phyloP scores from a whole-genome alignment of 2,113 vertebrate genomes.

The Hypocryptadius cinnamomeus region DNA sequence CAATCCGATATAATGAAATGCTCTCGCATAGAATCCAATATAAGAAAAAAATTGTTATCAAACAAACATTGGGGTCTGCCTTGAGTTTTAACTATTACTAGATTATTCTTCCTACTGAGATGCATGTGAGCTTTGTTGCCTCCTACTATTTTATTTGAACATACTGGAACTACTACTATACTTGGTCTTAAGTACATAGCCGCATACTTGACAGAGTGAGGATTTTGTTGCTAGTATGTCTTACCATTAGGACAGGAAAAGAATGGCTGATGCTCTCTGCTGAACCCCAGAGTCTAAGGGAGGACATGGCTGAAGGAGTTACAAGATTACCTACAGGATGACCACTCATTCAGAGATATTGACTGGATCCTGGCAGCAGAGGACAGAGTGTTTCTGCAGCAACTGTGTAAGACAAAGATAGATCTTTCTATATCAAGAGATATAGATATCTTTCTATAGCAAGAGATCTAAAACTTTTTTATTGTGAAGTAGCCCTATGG shows the following conservation, averaged over 20 bases:
- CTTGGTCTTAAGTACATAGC: background rate
- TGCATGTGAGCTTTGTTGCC: accelerated
- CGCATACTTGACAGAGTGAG: background rate
- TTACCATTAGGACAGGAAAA: background rate
- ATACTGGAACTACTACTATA: background rate
- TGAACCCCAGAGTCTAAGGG: background rate
- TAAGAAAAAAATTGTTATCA: background rate
- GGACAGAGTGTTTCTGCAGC: background rate
- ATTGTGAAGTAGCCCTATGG: background rate
- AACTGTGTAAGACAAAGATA: background rate
- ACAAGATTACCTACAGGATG: background rate
- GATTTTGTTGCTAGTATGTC: background rate
- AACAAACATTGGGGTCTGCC: background rate
- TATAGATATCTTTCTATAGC: background rate
- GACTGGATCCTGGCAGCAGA: background rate
- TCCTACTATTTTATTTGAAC: background rate
- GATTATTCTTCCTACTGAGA: background rate
- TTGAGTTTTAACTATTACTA: background rate
- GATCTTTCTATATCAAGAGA: background rate
- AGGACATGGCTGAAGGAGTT: background rate
- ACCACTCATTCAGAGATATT: background rate
- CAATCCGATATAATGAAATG: background rate
- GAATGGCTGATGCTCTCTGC: background rate
- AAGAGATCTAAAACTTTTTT: background rate
- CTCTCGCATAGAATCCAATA: background rate